Evolutionary conservation across 2,888 invertebrate genomes (phyloP).

Genomic region (Heliconius ismenius): DNA sequence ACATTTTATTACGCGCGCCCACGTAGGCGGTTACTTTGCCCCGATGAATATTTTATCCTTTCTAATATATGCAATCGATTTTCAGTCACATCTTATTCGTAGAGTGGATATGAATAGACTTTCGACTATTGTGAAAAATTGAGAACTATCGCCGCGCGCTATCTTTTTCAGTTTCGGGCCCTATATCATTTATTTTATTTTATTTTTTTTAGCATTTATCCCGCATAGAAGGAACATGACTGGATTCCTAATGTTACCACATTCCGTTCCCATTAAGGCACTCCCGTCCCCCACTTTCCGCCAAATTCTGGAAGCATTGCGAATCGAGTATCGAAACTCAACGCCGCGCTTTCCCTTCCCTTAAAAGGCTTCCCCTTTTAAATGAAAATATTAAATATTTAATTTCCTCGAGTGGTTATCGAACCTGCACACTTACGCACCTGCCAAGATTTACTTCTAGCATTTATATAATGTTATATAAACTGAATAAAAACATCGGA

Average conservation of each 20-base stretch:
- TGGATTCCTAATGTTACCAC: not conserved
- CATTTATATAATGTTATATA: not conserved
- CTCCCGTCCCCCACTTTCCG: too few species aligned
- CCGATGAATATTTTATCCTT: conserved; percentile 32
- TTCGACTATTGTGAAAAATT: conserved; percentile 30
- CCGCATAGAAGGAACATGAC: not conserved
- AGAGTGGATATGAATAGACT: not conserved
- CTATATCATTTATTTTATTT: not conserved
- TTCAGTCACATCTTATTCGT: conserved; percentile 21
- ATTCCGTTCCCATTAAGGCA: not conserved
- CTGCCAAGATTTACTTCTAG: not conserved
- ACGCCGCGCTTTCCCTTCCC: not conserved
- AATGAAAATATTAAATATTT: not conserved
- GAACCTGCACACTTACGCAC: not conserved
- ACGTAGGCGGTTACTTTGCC: conserved; percentile 23
- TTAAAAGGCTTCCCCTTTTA: too few species aligned
- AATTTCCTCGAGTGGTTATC: too few species aligned
- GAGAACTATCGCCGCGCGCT: not conserved
- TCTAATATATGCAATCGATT: conserved; percentile 34
- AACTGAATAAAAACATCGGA: not conserved
- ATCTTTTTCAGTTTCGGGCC: not conserved
- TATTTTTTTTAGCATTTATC: too few species aligned
- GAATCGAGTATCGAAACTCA: not conserved
- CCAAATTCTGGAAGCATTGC: not conserved
- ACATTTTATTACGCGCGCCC: conserved; percentile 26